Percentiles rank a stretch among this genome's conserved stretches.
Conservation (phyloP, 2,888 invertebrate genomes). For the Euplexia lucipara region DNA sequence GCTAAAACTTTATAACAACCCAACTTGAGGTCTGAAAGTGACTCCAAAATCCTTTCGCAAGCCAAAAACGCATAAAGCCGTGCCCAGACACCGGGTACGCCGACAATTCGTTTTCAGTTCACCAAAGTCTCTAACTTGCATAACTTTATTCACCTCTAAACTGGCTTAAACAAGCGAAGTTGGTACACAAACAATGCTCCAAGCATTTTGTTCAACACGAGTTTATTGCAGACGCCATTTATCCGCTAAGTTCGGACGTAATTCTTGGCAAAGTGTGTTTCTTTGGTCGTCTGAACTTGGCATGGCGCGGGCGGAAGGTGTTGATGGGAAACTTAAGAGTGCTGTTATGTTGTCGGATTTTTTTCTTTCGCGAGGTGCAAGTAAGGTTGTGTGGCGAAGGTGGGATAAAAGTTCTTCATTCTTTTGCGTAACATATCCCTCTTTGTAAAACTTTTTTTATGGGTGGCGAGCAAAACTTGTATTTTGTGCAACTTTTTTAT, state of each 20-base stretch:
- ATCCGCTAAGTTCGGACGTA: conserved; percentile 62
- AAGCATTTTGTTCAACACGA: conserved; percentile 63
- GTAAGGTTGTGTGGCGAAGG: conserved; percentile 14
- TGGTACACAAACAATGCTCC: conserved; percentile 62
- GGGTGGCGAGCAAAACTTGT: not conserved
- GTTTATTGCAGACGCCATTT: conserved; percentile 65
- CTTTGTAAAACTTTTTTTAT: not conserved
- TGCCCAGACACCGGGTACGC: conserved; percentile 11
- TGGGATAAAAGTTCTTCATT: conserved; percentile 3
- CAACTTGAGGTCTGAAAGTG: conserved; percentile 39
- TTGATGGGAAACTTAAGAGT: conserved; percentile 53
- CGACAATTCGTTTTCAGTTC: conserved; percentile 60
- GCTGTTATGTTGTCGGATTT: conserved; percentile 35
- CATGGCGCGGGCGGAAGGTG: conserved; percentile 45
- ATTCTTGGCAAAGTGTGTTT: conserved; percentile 64
- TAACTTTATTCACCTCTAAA: conserved; percentile 66
- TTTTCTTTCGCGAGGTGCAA: conserved; percentile 26
- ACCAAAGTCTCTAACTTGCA: conserved; percentile 62
- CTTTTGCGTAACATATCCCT: not conserved
- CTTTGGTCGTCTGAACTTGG: conserved; percentile 66
- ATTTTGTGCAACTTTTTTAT: too few species aligned
- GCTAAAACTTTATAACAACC: conserved; percentile 43
- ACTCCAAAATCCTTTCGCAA: conserved; percentile 41
- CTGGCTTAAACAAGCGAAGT: conserved; percentile 64
- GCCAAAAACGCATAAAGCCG: conserved; percentile 60